Conservation (phyloP, 1,140 invertebrate species). For the Venturia canescens region DNA sequence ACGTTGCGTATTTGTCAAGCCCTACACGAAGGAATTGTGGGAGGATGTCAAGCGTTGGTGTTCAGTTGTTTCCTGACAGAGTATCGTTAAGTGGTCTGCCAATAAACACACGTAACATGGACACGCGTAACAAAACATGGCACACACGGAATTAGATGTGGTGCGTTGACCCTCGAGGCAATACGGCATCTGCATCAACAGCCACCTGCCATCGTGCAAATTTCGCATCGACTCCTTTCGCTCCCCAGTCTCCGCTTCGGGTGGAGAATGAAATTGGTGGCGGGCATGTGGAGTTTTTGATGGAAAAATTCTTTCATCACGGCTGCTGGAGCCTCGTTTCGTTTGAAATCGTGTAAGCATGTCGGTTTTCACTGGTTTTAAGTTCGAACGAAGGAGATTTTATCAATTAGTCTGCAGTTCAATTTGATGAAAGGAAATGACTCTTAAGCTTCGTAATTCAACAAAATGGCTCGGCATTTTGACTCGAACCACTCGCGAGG, state of each 20-base stretch:
- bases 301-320: background rate
- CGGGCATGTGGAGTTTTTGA: background rate
- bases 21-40: no score
- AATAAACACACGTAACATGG: constrained; percentile 16
- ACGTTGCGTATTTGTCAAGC: background rate
- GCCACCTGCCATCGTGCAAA: constrained; percentile 53
- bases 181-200: constrained; percentile 43
- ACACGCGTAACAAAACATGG: constrained; percentile 45
- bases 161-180: constrained; percentile 5
- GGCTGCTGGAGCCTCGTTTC: background rate
- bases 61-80: background rate
- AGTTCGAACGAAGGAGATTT: no score
- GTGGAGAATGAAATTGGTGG: background rate
- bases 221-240: constrained; percentile 54
- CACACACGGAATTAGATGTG: constrained; percentile 31
- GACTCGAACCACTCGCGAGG: no score
- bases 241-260: background rate
- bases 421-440: no score
- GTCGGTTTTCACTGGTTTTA: no score
- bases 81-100: background rate
- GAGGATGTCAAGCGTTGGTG: background rate
- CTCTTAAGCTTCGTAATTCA: no score
- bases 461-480: no score
- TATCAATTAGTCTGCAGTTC: no score
- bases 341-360: background rate